Evolutionary conservation across 2,888 invertebrate genomes (phyloP).

Genomic region (Balanococcus diminutus): DNA sequence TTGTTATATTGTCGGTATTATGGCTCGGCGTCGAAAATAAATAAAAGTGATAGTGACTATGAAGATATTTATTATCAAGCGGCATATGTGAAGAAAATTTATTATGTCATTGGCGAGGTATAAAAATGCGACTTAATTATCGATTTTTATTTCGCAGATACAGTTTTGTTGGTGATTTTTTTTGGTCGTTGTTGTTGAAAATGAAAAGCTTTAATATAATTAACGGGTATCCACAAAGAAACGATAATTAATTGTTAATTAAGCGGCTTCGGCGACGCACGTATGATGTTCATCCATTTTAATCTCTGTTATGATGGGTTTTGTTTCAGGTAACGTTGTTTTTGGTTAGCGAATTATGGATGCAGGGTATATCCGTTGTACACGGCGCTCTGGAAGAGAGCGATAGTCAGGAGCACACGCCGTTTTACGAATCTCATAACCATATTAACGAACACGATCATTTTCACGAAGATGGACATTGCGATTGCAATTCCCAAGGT

Average conservation of each 20-base stretch:
- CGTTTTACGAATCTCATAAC: conserved; percentile 36
- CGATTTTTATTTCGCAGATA: neutral
- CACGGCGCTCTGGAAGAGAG: conserved; percentile 17
- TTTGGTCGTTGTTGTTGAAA: neutral
- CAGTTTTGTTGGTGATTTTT: neutral
- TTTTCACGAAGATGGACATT: conserved; percentile 44
- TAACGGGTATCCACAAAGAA: neutral
- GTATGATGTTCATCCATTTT: neutral
- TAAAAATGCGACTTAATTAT: conserved; percentile 1
- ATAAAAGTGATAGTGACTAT: conserved; percentile 12
- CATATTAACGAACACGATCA: conserved; percentile 40
- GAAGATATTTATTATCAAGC: neutral
- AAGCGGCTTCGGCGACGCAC: neutral
- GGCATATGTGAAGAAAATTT: conserved; percentile 13
- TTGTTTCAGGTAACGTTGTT: conserved; percentile 45
- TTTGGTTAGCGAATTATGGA: conserved; percentile 38
- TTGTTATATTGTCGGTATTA: neutral
- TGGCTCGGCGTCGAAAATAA: neutral
- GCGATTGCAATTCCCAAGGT: conserved; percentile 53
- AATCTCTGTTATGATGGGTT: neutral
- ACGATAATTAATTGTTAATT: neutral
- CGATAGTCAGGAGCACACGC: conserved; percentile 7
- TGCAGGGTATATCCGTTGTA: neutral
- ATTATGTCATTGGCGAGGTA: neutral
- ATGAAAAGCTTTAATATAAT: neutral